Base-by-base conservation (phyloP, 2,888 invertebrate genomes). In the Rhodophaea formosa region DNA sequence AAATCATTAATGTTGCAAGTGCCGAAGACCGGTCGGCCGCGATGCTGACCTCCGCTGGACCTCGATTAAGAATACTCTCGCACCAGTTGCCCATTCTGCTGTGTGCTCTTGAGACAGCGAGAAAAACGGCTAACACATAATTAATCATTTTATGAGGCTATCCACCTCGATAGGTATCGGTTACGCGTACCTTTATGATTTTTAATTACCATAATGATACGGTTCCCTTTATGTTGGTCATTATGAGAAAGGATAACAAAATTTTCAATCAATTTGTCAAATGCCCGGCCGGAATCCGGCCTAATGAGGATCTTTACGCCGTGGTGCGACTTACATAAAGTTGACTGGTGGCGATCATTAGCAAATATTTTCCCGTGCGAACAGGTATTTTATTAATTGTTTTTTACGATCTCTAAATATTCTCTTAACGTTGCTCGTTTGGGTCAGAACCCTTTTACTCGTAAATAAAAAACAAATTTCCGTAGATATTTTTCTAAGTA, bases 1-100 rank as follows among this genome's bases (percentile, higher is more conserved):
- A 79, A 79, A 75, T 82, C 77, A 80, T 81, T 77, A 71, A 77
- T 85, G 83, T 83, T 84, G 80, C 82, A 84, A 84, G 79, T 67
- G 64, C 59, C 64, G 64, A 70, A 73, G 80, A 86, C 88, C 83
- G 84, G 87, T 86, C 78, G 73, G 67, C 75, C 75, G 77, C 74
- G 72, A 74, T 73, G 72, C 75, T 74, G 76, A 81, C 75, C 79
- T 79, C 79, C 72, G 68, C 71, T 67, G 69, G 72, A 60, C 73
- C 75, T 75, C 77, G 75, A 80, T 80, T 77, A 72, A 80, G 77
- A 74, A 78, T 71, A 77, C 44, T 44, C 43, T 53, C 32, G 44
- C 54, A 44, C 54, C 54, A 55, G 10, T 55, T 44, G 43, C 29
- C 44, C 32, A 45, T 29, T 42, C 39, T 35, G 16, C 29, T 12